phyloP scores from a whole-genome alignment of 2,888 invertebrate species.

The Pemphredon lugubris region DNA sequence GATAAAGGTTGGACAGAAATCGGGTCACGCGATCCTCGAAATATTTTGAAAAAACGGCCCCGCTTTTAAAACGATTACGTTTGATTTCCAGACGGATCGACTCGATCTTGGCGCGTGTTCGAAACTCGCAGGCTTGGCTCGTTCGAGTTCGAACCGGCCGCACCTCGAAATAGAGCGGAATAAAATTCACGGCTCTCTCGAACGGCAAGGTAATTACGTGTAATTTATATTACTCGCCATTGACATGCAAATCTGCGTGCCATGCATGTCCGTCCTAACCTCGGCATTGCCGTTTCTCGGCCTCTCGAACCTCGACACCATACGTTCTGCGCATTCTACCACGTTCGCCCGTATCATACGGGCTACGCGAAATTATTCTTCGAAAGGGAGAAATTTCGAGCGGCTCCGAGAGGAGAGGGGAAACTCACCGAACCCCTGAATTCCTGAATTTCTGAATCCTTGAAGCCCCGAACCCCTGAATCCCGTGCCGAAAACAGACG shows the following conservation, averaged over 20 bases:
- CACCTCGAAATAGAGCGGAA: slow-evolving; percentile 72
- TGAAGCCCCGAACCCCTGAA: too few relatives aligned
- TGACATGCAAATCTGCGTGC: slow-evolving; percentile 78
- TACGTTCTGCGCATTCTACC: slow-evolving; percentile 34
- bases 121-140: slow-evolving; percentile 28
- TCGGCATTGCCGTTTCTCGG: slow-evolving; percentile 31
- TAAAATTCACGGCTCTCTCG: slow-evolving; percentile 76
- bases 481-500: background rate
- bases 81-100: slow-evolving; percentile 21
- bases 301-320: slow-evolving; percentile 31
- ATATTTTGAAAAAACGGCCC: too few relatives aligned
- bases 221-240: slow-evolving; percentile 81
- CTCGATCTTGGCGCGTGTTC: slow-evolving; percentile 30
- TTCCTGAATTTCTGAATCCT: too few relatives aligned
- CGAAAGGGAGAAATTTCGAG: background rate
- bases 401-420: too few relatives aligned
- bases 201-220: slow-evolving; percentile 78
- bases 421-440: too few relatives aligned
- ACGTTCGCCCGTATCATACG: slow-evolving; percentile 9
- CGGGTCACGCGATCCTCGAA: too few relatives aligned
- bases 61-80: slow-evolving; percentile 15
- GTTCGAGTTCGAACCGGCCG: slow-evolving; percentile 66
- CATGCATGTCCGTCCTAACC: slow-evolving; percentile 67
- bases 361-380: slow-evolving; percentile 16
- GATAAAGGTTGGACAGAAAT: too few relatives aligned